phyloP scores from a whole-genome alignment of 2,888 invertebrate species.

The Cylindroiulus punctatus region DNA sequence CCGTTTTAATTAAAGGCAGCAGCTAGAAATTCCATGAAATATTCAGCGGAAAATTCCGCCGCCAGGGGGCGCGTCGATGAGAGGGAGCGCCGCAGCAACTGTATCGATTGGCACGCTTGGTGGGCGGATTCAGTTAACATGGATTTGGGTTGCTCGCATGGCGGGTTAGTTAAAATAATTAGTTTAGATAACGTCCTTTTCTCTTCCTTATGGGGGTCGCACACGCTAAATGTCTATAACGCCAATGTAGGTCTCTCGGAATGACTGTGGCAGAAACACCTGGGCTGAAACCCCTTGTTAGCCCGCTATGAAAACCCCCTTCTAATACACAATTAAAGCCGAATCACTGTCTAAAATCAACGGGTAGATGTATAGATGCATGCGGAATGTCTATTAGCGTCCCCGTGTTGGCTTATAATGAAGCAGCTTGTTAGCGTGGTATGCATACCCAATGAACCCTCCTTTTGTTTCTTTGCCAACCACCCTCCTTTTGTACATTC shows the following conservation, averaged over 20 bases:
- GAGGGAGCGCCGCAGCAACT: not conserved
- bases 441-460: slow-evolving; percentile 6
- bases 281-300: slow-evolving; percentile 12
- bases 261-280: not conserved
- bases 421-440: slow-evolving; percentile 27
- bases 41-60: not conserved
- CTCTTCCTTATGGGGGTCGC: not conserved
- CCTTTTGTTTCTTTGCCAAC: not conserved
- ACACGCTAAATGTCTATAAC: not conserved
- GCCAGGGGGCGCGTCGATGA: not conserved
- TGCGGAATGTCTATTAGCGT: slow-evolving; percentile 17
- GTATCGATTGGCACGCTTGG: slow-evolving; percentile 4
- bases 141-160: not conserved
- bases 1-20: not conserved
- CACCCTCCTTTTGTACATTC: not conserved
- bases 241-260: not conserved
- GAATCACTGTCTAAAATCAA: slow-evolving; percentile 27
- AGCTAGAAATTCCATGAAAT: slow-evolving; percentile 7
- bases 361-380: not conserved
- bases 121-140: slow-evolving; percentile 5
- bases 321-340: slow-evolving; percentile 16
- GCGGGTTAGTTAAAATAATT: slow-evolving; percentile 9
- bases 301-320: not conserved
- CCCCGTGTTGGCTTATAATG: not conserved
- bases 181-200: slow-evolving; percentile 24